Base-by-base conservation (phyloP, 2,113 vertebrate genomes). In the Oncorhynchus gorbuscha region DNA sequence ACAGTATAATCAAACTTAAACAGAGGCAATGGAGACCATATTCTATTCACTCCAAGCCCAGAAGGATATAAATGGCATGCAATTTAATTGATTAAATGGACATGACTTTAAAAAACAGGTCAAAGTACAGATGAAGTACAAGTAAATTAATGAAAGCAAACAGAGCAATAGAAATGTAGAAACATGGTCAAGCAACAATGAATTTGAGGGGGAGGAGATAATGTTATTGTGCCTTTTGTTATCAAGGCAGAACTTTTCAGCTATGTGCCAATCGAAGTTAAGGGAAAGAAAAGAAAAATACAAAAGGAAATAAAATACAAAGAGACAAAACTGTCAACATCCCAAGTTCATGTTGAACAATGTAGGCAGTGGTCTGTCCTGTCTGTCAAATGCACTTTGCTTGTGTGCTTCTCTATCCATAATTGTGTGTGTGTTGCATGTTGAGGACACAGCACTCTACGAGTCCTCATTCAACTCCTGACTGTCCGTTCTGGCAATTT, bases 401-500 rank as follows among this genome's bases (percentile, higher is more conserved):
- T 26, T 64, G 22, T 61, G 76, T 78, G 74, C 72, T 74, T 75
- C 67, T 75, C 61, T 65, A 61, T 76, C 78, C 80, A 69, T 48
- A 68, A 75, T 51, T 67, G 22, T 45, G 59, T 66, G 39, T 45
- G 39, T 45, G 39, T 11, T 45, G 39, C 39, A 45, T 45, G 8
- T 45, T 45, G 39, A 9, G 11, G 39, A 45, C 39, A 32, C 30
- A 39, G 68, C 28, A 79, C 30, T 78, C 87, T 95, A 97, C 79
- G 94, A 96, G 93, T 97, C 94, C 85, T 97, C 96, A 0, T 91
- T 95, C 91, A 93, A 95, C 79, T 97, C 96, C 69, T 95, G 94
- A 89, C 95, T 95, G 84, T 96, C 96, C 74, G 94, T 96, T 86
- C 96, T 92, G 1, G 95, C 95, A 28, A 97, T 94, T 87, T 98